Conservation (phyloP, 1,140 invertebrate species). For the Penaeus japonicus region DNA sequence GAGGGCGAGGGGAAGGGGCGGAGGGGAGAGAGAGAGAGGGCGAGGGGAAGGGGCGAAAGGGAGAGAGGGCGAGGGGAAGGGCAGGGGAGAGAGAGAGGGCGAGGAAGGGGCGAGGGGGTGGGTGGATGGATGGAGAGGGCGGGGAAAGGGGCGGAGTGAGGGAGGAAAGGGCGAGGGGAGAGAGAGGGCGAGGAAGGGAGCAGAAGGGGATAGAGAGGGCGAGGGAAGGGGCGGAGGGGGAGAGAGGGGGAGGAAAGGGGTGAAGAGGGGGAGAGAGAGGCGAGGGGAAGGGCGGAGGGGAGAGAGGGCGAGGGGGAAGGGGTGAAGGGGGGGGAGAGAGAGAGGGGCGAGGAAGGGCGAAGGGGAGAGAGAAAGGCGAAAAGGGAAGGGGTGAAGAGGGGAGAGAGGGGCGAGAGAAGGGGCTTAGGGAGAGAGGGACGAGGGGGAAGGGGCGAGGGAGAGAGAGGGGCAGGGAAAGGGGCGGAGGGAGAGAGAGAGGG, state of each 20-base stretch:
- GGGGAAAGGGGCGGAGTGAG: no score
- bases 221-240: not conserved
- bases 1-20: not conserved
- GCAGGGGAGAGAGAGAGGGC: not conserved
- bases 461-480: no score
- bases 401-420: not conserved
- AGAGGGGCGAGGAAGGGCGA: constrained; percentile 9
- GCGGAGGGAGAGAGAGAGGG: no score
- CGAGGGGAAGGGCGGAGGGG: not conserved
- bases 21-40: not conserved
- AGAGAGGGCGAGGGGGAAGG: not conserved
- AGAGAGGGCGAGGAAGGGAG: not conserved
- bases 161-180: not conserved
- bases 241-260: not conserved
- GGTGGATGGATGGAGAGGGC: not conserved
- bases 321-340: not conserved
- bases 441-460: no score
- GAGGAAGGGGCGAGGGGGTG: no score
- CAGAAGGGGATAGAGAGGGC: not conserved
- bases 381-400: no score
- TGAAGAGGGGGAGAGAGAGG: not conserved
- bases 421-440: not conserved
- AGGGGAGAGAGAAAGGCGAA: not conserved
- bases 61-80: not conserved
- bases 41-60: not conserved